These are phyloP conservation scores for Eutrigla gurnardus DNA, from an alignment of 2,797 vertebrate species.

Conservation along the genomic window DNA sequence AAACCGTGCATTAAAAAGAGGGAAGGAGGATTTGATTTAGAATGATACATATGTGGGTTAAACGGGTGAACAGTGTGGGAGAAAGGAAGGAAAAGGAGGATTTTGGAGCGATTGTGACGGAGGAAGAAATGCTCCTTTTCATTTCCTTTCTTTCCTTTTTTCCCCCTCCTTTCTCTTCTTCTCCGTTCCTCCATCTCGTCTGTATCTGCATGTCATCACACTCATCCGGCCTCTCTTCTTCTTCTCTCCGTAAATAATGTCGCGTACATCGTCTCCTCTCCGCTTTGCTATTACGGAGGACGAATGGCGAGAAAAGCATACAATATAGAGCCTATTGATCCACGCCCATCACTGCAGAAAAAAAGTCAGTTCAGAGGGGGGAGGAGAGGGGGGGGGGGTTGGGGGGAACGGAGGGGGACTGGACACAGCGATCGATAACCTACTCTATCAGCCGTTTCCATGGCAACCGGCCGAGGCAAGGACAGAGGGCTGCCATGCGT, in stretches of 20 bases:
- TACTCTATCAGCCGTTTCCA: constrained; percentile 90
- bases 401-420: constrained; percentile 72
- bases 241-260: constrained; percentile 60
- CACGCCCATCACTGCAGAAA: constrained; percentile 88
- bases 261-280: constrained; percentile 70
- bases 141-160: not conserved
- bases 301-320: constrained; percentile 84
- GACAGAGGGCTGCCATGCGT: constrained; percentile 86
- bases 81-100: constrained; percentile 26
- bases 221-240: constrained; percentile 8
- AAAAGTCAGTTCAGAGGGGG: constrained; percentile 84
- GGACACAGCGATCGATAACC: constrained; percentile 88
- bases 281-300: constrained; percentile 79
- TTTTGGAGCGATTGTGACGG: constrained; percentile 58
- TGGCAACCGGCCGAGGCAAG: constrained; percentile 85
- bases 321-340: constrained; percentile 89
- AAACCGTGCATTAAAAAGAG: constrained; percentile 2
- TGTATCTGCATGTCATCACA: constrained; percentile 51
- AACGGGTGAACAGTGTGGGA: constrained; percentile 39
- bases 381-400: constrained; percentile 53
- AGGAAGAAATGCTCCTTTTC: constrained; percentile 37
- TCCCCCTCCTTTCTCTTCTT: not conserved
- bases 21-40: constrained; percentile 60
- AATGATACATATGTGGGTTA: constrained; percentile 61
- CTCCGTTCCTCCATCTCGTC: not conserved